Percentiles rank a stretch among this genome's conserved stretches.
Conservation (phyloP, 2,113 vertebrate species). For the Cephalopterus ornatus region DNA sequence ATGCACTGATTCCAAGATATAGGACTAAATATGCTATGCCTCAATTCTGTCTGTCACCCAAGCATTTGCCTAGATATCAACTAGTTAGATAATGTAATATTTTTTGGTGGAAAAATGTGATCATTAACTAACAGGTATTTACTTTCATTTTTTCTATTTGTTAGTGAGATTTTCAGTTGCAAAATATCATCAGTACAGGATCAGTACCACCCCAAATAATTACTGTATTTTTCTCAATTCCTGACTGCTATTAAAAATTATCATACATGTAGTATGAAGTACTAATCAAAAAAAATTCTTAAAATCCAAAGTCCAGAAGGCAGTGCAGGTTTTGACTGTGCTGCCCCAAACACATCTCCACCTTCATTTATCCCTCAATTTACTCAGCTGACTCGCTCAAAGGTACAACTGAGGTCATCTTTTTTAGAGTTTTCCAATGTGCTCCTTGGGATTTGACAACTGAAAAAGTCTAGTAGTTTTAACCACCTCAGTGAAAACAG, state of each 20-base stretch:
- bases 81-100: neutral
- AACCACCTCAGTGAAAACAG: neutral
- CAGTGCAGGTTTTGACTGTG: neutral
- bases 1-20: neutral
- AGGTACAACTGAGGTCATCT: neutral
- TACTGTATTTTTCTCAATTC: neutral
- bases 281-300: neutral
- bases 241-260: neutral
- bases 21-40: neutral
- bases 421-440: neutral
- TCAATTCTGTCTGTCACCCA: neutral
- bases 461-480: neutral
- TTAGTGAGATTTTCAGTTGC: neutral
- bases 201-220: neutral
- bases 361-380: neutral
- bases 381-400: neutral
- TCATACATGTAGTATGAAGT: neutral
- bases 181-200: neutral
- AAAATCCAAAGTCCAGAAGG: neutral
- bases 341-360: neutral
- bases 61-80: neutral
- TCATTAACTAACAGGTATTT: neutral
- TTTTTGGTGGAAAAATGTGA: neutral
- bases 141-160: neutral
- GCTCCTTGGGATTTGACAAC: neutral